Evolutionary conservation across 2,888 invertebrate species (phyloP).

Genomic region (Cantharis nigra): DNA sequence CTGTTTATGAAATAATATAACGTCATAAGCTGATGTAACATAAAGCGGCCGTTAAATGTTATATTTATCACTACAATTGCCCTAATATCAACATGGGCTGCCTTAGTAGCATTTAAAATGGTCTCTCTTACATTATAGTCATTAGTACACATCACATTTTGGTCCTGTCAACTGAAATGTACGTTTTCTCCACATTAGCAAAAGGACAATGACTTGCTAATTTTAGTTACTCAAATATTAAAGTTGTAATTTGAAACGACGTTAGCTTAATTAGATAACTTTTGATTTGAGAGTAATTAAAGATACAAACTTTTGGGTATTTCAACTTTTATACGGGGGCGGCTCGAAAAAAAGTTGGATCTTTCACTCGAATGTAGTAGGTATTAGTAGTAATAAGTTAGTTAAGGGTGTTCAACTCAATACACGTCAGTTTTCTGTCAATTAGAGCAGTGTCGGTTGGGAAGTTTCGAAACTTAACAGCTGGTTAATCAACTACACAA

Average conservation of each 20-base stretch:
- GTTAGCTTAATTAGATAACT: background rate
- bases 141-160: background rate
- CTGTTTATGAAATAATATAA: background rate
- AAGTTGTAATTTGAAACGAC: background rate
- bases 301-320: background rate
- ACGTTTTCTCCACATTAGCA: background rate
- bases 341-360: background rate
- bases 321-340: background rate
- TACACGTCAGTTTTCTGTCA: constrained; percentile 1
- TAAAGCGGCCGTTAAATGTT: background rate
- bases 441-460: background rate
- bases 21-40: background rate
- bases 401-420: constrained; percentile 3
- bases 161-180: background rate
- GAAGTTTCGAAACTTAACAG: constrained; percentile 3
- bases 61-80: background rate
- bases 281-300: background rate
- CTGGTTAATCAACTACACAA: constrained; percentile 1
- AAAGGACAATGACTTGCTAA: background rate
- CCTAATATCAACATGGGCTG: background rate
- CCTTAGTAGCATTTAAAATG: background rate
- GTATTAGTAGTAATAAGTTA: background rate
- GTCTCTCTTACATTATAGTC: background rate
- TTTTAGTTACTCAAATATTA: background rate
- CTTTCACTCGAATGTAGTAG: background rate